Conservation (phyloP, 2,888 invertebrate species). For the Phalera bucephala region DNA sequence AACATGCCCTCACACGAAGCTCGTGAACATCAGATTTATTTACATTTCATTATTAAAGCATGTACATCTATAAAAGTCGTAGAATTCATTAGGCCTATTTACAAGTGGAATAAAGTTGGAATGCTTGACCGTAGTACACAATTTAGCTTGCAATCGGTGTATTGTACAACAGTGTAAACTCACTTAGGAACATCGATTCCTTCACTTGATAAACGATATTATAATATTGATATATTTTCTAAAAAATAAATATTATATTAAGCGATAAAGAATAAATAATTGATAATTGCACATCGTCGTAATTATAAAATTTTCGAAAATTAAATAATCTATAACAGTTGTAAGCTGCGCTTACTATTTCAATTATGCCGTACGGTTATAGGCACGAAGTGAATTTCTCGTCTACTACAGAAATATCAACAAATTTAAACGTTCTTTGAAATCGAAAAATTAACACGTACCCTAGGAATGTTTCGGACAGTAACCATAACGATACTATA, state of each 20-base stretch:
- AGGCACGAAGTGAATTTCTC: slow-evolving; percentile 61
- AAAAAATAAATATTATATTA: slow-evolving; percentile 79
- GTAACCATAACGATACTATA: slow-evolving; percentile 60
- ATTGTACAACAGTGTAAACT: slow-evolving; percentile 65
- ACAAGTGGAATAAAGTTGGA: slow-evolving; percentile 81
- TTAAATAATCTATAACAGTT: slow-evolving; percentile 56
- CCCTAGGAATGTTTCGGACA: slow-evolving; percentile 75
- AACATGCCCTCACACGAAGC: slow-evolving; percentile 62
- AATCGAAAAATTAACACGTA: slow-evolving; percentile 56
- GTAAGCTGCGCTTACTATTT: slow-evolving; percentile 67
- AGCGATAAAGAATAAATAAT: slow-evolving; percentile 77
- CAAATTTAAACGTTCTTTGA: slow-evolving; percentile 47
- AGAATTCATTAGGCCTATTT: slow-evolving; percentile 79
- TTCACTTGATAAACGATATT: slow-evolving; percentile 53
- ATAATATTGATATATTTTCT: slow-evolving; percentile 69
- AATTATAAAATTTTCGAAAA: slow-evolving; percentile 70
- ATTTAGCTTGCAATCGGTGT: slow-evolving; percentile 61
- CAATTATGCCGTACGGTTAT: slow-evolving; percentile 52
- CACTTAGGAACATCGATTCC: slow-evolving; percentile 77
- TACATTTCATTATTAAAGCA: slow-evolving; percentile 74
- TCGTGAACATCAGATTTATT: slow-evolving; percentile 67
- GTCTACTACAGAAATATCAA: slow-evolving; percentile 44
- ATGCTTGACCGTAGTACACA: slow-evolving; percentile 74
- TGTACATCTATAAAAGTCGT: slow-evolving; percentile 69
- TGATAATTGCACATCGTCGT: slow-evolving; percentile 74